Evolutionary conservation across 2,113 vertebrate species (phyloP).

Genomic region (Microcebus jonahi): DNA sequence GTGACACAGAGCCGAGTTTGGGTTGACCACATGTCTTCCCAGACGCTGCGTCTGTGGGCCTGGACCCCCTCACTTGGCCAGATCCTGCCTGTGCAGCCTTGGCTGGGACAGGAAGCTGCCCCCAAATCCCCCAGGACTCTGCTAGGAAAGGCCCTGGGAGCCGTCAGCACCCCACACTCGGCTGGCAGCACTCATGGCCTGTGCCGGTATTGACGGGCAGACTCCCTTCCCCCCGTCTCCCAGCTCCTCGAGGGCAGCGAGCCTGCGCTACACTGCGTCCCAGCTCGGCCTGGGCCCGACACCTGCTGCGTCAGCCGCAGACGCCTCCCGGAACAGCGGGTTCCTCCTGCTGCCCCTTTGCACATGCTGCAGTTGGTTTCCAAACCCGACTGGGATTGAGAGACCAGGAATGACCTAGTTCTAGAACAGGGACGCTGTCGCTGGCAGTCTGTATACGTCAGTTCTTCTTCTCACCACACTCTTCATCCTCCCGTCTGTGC

Average conservation of each 20-base stretch:
- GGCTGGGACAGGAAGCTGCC: neutral
- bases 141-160: neutral
- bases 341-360: neutral
- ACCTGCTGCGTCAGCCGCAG: rapidly evolving
- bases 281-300: neutral
- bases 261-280: too few relatives aligned
- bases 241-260: neutral
- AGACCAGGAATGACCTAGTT: neutral
- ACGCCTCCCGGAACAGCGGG: rapidly evolving
- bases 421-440: too few relatives aligned
- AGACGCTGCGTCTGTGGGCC: rapidly evolving
- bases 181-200: rapidly evolving
- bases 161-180: too few relatives aligned
- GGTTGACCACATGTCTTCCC: too few relatives aligned
- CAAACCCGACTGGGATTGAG: neutral
- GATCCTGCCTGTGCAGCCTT: too few relatives aligned
- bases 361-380: too few relatives aligned
- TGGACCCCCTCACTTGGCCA: rapidly evolving
- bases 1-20: rapidly evolving
- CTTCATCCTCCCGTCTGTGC: neutral
- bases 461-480: neutral
- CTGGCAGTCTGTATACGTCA: too few relatives aligned
- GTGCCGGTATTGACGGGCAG: rapidly evolving
- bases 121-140: rapidly evolving
- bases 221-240: neutral